These are phyloP conservation scores for Ferdinandea cuprea DNA, from an alignment of 2,888 invertebrate genomes.

Conservation along the genomic window DNA sequence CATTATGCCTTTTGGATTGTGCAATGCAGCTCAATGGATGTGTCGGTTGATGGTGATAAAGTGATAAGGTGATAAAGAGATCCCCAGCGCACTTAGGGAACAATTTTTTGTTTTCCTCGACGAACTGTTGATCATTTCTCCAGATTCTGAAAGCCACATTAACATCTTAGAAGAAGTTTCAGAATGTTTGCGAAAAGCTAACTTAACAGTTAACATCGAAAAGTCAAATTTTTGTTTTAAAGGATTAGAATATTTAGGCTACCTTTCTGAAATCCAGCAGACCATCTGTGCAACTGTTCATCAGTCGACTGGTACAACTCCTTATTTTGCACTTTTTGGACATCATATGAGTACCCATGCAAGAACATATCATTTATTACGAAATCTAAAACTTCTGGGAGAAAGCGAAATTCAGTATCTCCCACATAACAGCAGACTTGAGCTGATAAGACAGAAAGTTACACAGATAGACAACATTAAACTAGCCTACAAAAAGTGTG, in stretches of 20 bases:
- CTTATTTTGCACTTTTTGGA: not conserved
- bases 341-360: not conserved
- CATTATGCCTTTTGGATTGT: too few species aligned
- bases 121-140: not conserved
- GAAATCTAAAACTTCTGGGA: not conserved
- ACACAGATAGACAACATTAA: not conserved
- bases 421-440: not conserved
- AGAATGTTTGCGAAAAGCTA: not conserved
- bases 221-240: not conserved
- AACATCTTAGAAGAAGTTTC: not conserved
- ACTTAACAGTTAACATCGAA: not conserved
- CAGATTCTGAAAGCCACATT: not conserved
- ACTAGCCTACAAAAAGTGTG: not conserved
- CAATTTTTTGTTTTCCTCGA: not conserved
- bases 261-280: not conserved
- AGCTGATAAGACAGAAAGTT: not conserved
- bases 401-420: not conserved
- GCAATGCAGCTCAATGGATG: slow-evolving; percentile 8
- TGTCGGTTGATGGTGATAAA: slow-evolving; percentile 13
- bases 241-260: not conserved
- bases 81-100: not conserved
- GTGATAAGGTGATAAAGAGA: too few species aligned
- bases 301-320: not conserved
- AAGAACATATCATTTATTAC: not conserved
- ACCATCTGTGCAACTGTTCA: not conserved